Evolutionary conservation across 2,888 invertebrate species (phyloP).

Genomic region (Linnaemya tessellans): DNA sequence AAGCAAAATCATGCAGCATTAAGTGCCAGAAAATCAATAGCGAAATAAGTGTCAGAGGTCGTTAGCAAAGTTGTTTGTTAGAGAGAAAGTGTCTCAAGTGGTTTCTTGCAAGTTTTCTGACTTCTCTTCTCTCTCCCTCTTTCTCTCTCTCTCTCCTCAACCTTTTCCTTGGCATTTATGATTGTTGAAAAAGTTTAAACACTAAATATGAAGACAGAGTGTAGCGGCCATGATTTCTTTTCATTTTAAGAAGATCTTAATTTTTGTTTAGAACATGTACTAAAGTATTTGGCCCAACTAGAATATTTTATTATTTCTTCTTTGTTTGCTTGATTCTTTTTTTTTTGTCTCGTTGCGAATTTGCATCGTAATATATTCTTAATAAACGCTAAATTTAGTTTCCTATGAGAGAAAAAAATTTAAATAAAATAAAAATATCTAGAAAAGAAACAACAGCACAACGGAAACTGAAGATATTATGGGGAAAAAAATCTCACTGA

Average conservation of each 20-base stretch:
- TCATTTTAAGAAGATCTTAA: slow-evolving; percentile 32
- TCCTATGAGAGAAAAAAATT: slow-evolving; percentile 47
- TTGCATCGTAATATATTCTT: slow-evolving; percentile 61
- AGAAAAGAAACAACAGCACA: background rate
- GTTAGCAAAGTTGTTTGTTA: slow-evolving; percentile 75
- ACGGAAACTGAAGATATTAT: slow-evolving; percentile 42
- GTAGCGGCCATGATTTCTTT: slow-evolving; percentile 26
- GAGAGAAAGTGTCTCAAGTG: slow-evolving; percentile 79
- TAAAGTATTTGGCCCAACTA: slow-evolving; percentile 34
- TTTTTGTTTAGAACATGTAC: slow-evolving; percentile 34
- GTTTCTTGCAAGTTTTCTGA: slow-evolving; percentile 56
- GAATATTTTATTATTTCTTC: slow-evolving; percentile 26
- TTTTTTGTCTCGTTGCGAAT: slow-evolving; percentile 25
- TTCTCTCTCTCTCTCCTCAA: background rate
- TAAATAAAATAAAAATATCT: background rate
- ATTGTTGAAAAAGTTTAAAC: slow-evolving; percentile 25
- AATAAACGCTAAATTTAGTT: slow-evolving; percentile 63
- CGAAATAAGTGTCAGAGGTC: slow-evolving; percentile 71
- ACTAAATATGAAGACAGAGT: slow-evolving; percentile 33
- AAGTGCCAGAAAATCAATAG: slow-evolving; percentile 69
- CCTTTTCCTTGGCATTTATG: slow-evolving; percentile 4
- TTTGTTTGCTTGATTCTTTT: background rate
- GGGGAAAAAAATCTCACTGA: slow-evolving; percentile 22
- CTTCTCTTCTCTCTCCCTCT: background rate
- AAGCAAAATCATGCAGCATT: slow-evolving; percentile 5